Evolutionary conservation across 1,140 invertebrate genomes (phyloP), one percentile per base, ranked within the genome.

Genomic region (Hydropsyche tenuis): DNA sequence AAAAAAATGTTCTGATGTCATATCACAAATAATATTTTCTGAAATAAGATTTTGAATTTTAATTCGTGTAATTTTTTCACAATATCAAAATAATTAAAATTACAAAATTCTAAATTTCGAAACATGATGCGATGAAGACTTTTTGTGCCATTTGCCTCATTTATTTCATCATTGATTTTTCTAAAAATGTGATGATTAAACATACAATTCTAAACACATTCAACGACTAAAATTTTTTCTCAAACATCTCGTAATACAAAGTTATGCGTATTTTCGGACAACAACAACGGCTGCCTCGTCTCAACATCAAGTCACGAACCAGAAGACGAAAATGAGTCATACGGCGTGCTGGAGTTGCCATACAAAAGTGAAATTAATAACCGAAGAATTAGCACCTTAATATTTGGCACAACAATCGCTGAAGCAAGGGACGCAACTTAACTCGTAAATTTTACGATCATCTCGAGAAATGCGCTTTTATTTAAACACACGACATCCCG

Each of bases 281-380:
- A 60, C 30, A 48, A 60, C 56, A 60, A 60, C 56, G 30, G 9
- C 22, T 22, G 56, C 9, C 56, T 60, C 56, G 22, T 20, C 56
- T 60, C 56, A 11, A 14, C 63, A 20, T 65, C 63, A 65, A 65
- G 63, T 65, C 63, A 65, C 63, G 63, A 65, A 65, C 63, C 63
- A 42, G 63, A 65, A 42, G 63, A 65, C 7, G 27, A 65, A 65
- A 45, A 65, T 65, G 63, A 65, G 30, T 65, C 63, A 65, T 65
- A 3, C 42, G 43, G 43, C 65, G 65, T 68, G 65, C 23, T 48
- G 37, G 45, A 68, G 37, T 46, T 68, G 65, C 65, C 65, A 68
- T 68, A 68, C 65, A 68, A 68, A 68, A 68, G 65, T 68, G 65
- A 68, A 68, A 68, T 68, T 68, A 68, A 45, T 43, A 68, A 68